Base-by-base conservation (phyloP, 2,888 invertebrate species). In the Agrypnus murinus region DNA sequence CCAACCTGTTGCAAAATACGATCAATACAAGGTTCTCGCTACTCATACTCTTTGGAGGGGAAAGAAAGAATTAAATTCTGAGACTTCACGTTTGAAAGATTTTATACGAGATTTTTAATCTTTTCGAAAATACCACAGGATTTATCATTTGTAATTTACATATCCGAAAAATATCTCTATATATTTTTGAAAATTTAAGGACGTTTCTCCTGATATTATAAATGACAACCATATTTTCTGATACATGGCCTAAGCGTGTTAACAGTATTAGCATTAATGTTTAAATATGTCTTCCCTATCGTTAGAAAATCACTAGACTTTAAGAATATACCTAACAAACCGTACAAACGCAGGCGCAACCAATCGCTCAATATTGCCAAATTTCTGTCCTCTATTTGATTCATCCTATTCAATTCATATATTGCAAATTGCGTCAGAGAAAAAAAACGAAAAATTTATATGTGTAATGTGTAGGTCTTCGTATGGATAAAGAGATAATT, bases 151-250 rank as follows among this genome's bases (percentile, higher is more conserved):
- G 32, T 31, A 48, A 48, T 38, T 34, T 32, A 63, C 68, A 69
- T 69, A 69, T 69, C 63, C 32, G 8, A 55, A 50, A 32, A 1
- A 55, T 63, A 55, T 64, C 36, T 15, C 34, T 36, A 31, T 58
- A 48, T 65, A 65, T 57, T 65, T 65, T 65, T 57, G 55, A 65
- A 57, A 58, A n/a, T 43, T 62, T 62, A 62, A 12, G 31, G n/a
- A 46, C 34, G 25, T 62, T 34, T 62, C 48, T 48, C 36, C 25
- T 32, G 8, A 40, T 43, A 74, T 73, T 12, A 17, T 72, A 75
- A 75, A 71, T 74, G 71, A 72, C 77, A 74, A 60, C 74, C 73
- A 74, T 73, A 65, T 70, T 64, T 70, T 69, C 65, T 58, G 68
- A 57, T 67, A 62, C 15, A 69, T 65, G 72, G 74, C 74, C 73